Evolutionary conservation across 1,140 invertebrate species (phyloP), one percentile per base, ranked within the genome.

Genomic region (Batillaria attramentaria): DNA sequence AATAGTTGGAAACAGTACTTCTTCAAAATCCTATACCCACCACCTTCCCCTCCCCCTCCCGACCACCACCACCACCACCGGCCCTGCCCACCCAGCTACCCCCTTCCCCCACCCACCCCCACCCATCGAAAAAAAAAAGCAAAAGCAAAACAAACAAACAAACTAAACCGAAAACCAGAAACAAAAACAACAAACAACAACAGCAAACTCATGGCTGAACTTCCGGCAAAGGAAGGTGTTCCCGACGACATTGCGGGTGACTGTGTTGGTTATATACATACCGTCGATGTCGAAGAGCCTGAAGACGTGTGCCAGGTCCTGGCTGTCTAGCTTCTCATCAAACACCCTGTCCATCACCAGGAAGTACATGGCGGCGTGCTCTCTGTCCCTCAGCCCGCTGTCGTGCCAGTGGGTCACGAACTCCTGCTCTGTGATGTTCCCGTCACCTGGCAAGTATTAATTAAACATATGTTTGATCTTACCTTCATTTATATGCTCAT

Each of bases 341-440:
- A 24, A 8, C n/a, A 28, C 33, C n/a, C n/a, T 62, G 57, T 62
- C 57, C n/a, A 62, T 62, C 57, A 28, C 57, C 57, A 62, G 57
- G 57, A 62, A 62, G 57, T n/a, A 28, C n/a, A 31, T 31, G 10
- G 57, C n/a, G 10, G 57, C n/a, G n/a, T 62, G 57, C 8, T 6
- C 57, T 24, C 57, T 62, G 57, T 62, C 57, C 0, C n/a, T 24
- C 8, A 62, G 33, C 8, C 57, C 33, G n/a, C 33, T 31, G 1
- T 31, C 1, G 8, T 62, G n/a, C 57, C 57, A 62, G 57, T 3
- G n/a, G n/a, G 57, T 62, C n/a, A 28, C 57, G 57, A 62, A 62
- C 57, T 62, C 57, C 57, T 28, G 8, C 57, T 24, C 33, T 8
- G 57, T 62, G n/a, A 62, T 31, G 57, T 31, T 31, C 10, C 57